phyloP scores from a whole-genome alignment of 2,888 invertebrate species.

The Athalia cordata region DNA sequence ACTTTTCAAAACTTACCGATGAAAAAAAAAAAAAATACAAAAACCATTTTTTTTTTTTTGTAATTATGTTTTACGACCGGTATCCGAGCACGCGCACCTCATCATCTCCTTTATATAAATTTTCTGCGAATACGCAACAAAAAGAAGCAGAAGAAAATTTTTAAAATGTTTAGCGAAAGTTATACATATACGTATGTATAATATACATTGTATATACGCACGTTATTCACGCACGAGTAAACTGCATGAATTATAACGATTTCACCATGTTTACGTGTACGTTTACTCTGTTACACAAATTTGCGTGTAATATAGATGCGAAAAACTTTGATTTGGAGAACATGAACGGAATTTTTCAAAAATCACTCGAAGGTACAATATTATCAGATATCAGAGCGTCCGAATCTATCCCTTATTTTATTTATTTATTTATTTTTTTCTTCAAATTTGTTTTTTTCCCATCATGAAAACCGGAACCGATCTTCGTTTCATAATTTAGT shows the following conservation, averaged over 20 bases:
- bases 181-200: not conserved
- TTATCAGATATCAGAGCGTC: too few species aligned
- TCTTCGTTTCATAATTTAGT: too few species aligned
- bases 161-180: conserved; percentile 8
- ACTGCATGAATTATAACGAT: conserved; percentile 9
- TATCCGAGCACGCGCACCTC: conserved; percentile 10
- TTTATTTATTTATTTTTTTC: not conserved
- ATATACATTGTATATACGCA: too few species aligned
- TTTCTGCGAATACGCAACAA: not conserved
- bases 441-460: not conserved
- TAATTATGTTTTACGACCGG: not conserved
- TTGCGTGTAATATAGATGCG: too few species aligned
- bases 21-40: not conserved
- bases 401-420: too few species aligned
- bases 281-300: too few species aligned
- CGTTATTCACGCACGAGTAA: conserved; percentile 16
- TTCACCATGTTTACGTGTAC: not conserved
- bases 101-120: conserved; percentile 8
- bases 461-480: not conserved
- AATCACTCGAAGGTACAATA: too few species aligned
- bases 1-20: not conserved
- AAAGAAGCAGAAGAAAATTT: not conserved
- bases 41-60: not conserved
- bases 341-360: too few species aligned
- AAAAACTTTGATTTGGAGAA: too few species aligned